Evolutionary conservation across 2,888 invertebrate genomes (phyloP).

Genomic region (Epinotia ramella): DNA sequence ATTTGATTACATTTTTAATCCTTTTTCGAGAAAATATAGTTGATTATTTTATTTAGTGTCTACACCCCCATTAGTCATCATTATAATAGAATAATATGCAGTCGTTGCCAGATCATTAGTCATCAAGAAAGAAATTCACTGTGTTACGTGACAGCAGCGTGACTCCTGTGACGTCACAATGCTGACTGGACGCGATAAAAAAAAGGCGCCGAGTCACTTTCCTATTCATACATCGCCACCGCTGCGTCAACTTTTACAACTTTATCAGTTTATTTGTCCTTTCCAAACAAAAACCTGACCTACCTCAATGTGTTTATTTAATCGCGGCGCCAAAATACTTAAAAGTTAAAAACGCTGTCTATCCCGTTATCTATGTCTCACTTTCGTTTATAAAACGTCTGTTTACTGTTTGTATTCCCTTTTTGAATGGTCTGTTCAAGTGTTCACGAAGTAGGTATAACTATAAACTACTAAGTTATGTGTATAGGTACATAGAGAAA

Average conservation of each 20-base stretch:
- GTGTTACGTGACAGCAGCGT: conserved; percentile 4
- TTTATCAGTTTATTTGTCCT: conserved; percentile 34
- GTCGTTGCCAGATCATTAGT: too few relatives aligned
- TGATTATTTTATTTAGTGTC: too few relatives aligned
- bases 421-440: conserved; percentile 16
- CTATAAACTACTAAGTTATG: conserved; percentile 42
- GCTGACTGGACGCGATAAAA: conserved; percentile 11
- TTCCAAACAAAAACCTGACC: conserved; percentile 25
- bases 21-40: too few relatives aligned
- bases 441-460: conserved; percentile 36
- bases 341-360: conserved; percentile 1
- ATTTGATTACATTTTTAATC: too few relatives aligned
- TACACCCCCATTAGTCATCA: too few relatives aligned
- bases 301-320: conserved; percentile 23
- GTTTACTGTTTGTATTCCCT: conserved; percentile 32
- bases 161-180: conserved; percentile 14
- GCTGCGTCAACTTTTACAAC: conserved; percentile 18
- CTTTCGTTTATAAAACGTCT: conserved; percentile 36
- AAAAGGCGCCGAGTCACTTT: conserved; percentile 29
- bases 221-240: conserved; percentile 18
- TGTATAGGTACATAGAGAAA: conserved; percentile 14
- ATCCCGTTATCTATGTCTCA: conserved; percentile 22
- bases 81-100: too few relatives aligned
- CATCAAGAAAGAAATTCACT: not conserved
- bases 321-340: conserved; percentile 41